phyloP scores from a whole-genome alignment of 2,113 vertebrate species.

The Saguinus midas region DNA sequence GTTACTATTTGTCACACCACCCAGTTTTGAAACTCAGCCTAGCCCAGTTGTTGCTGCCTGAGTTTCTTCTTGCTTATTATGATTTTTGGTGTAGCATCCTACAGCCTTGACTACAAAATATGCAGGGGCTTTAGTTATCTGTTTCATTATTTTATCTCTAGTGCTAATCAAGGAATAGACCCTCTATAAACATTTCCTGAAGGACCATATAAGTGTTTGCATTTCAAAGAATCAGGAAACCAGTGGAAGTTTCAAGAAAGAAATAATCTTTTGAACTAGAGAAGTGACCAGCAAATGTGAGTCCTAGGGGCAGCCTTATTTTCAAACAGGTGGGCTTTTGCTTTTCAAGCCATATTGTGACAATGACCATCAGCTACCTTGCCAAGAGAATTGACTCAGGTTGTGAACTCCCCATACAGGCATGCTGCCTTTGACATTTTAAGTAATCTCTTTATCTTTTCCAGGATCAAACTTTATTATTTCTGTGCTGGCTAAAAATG shows the following conservation, averaged over 20 bases:
- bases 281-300: not conserved
- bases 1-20: not conserved
- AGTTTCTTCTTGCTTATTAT: not conserved
- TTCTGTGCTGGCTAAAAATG: slow-evolving; percentile 2
- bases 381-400: not conserved
- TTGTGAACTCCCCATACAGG: not conserved
- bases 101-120: not conserved
- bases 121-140: not conserved
- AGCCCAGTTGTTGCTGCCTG: not conserved
- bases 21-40: not conserved
- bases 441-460: slow-evolving; percentile 45
- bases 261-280: not conserved
- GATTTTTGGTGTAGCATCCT: not conserved
- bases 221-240: not conserved
- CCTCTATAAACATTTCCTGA: not conserved
- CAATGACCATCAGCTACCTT: not conserved
- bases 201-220: not conserved
- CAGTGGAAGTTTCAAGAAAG: not conserved
- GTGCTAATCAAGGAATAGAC: not conserved
- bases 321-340: not conserved
- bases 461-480: slow-evolving; percentile 58
- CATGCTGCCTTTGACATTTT: slow-evolving; percentile 1
- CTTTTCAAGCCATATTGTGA: not conserved
- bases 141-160: not conserved
- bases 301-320: not conserved